Base-by-base conservation (phyloP, 2,797 vertebrate genomes). In the Oreochromis mossambicus region DNA sequence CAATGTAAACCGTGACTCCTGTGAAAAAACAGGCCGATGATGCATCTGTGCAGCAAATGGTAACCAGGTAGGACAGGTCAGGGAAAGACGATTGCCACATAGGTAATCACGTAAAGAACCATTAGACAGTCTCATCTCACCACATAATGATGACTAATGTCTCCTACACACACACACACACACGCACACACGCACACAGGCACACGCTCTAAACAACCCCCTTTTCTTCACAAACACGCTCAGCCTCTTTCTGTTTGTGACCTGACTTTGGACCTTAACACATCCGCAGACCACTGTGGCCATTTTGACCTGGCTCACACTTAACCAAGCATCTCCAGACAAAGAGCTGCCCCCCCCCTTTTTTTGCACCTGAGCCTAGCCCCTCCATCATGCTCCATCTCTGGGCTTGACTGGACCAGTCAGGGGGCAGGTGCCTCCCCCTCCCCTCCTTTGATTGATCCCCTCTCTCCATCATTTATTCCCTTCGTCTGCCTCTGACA, bases 131-230 rank as follows among this genome's bases (percentile, higher is more conserved):
- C 97, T 97, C 97, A 97, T 94, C 96, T 95, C 94, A 95, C 95
- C 96, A 92, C 95, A 96, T 98, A 98, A 98, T 97, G 97, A 98
- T 97, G 97, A 98, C 97, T 98, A 98, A 98, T 98, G 97, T 96
- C 96, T 97, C 63, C 32, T 56, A 38, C 61, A 8, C 52, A 8
- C 77, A 41, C 79, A 77, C 75, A 70, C 24, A 26, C 9, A 63
- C 52, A 66, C 55, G 7, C 41, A 58, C n/a, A 41, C 79, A 63
- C 55, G 4, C 6, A 17, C 41, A 56, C 24, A 61, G 17, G 56
- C 17, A 61, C 17, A 17, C 3, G 6, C 32, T 36, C 46, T 54
- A 8, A 54, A 55, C 80, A 87, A 77, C 78, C 12, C 34, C 38
- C 56, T 26, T 82, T 50, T 77, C 83, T 77, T 81, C 38, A 80